These are phyloP conservation scores for Spheniscus mendiculus DNA, from an alignment of 2,113 vertebrate species.

Conservation along the genomic window DNA sequence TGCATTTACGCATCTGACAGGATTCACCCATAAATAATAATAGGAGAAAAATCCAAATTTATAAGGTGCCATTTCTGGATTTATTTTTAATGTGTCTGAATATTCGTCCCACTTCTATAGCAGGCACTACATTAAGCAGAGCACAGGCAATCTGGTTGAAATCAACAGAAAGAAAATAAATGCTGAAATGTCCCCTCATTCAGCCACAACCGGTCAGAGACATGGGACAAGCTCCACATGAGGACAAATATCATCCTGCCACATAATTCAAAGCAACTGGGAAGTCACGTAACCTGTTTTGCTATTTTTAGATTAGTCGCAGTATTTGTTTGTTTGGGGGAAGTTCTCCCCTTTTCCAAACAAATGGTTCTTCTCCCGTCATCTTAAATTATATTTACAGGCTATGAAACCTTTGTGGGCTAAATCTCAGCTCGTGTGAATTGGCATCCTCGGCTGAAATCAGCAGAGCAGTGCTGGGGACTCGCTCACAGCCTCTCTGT, in stretches of 20 bases:
- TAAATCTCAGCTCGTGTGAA: background rate
- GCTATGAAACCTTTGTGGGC: background rate
- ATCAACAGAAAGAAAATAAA: constrained; percentile 63
- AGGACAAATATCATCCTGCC: background rate
- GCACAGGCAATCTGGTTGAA: constrained; percentile 57
- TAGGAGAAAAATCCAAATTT: constrained; percentile 75
- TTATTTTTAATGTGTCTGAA: constrained; percentile 73
- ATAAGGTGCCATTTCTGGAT: constrained; percentile 76
- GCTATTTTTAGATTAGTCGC: background rate
- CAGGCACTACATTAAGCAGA: constrained; percentile 70
- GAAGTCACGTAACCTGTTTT: background rate
- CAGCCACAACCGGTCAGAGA: background rate
- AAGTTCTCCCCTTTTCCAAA: background rate
- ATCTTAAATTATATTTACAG: background rate
- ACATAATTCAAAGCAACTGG: background rate
- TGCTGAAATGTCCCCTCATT: background rate
- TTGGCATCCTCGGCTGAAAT: background rate
- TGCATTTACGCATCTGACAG: constrained; percentile 74
- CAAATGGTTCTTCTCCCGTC: background rate
- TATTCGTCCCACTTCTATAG: constrained; percentile 44
- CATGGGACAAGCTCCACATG: background rate
- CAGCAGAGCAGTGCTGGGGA: background rate
- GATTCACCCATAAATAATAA: constrained; percentile 77
- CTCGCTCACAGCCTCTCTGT: background rate
- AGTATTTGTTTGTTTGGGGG: background rate